phyloP scores from a whole-genome alignment of 1,140 invertebrate species.

The Ips nitidus region DNA sequence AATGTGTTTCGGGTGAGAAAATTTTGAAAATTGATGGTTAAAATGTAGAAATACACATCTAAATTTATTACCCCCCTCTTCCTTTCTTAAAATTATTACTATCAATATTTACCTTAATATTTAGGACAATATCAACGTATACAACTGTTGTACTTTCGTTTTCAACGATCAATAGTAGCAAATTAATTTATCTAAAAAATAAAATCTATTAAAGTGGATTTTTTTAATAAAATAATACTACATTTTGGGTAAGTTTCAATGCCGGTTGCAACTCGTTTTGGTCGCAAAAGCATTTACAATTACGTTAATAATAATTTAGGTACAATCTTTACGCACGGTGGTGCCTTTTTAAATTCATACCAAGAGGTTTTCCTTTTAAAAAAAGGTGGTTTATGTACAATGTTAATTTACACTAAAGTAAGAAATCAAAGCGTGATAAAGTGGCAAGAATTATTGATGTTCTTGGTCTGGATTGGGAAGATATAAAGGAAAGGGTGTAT shows the following conservation, averaged over 20 bases:
- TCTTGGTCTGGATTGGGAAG: background rate
- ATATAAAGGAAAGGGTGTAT: background rate
- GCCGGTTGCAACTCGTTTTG: background rate
- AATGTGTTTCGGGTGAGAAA: too few species aligned
- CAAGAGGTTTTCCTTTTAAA: constrained; percentile 40
- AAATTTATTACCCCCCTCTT: too few species aligned
- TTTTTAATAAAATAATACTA: constrained; percentile 20
- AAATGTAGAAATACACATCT: too few species aligned
- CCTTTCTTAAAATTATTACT: too few species aligned
- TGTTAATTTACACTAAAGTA: constrained; percentile 14
- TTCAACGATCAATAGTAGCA: constrained; percentile 37
- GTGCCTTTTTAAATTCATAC: constrained; percentile 44
- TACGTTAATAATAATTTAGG: constrained; percentile 32
- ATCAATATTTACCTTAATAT: background rate
- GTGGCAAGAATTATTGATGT: constrained; percentile 23
- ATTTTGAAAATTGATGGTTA: too few species aligned
- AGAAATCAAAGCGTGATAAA: background rate
- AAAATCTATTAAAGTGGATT: constrained; percentile 12
- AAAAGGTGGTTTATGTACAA: constrained; percentile 23
- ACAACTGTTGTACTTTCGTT: constrained; percentile 54
- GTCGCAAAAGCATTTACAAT: background rate
- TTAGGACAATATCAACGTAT: constrained; percentile 44
- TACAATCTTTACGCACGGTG: constrained; percentile 42
- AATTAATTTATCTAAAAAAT: constrained; percentile 22
- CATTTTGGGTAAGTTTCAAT: background rate